Percentiles rank a stretch among this genome's conserved stretches.
These are phyloP conservation scores for Drosophila auraria DNA, from an alignment of 1,140 invertebrate genomes.

Conservation along the genomic window DNA sequence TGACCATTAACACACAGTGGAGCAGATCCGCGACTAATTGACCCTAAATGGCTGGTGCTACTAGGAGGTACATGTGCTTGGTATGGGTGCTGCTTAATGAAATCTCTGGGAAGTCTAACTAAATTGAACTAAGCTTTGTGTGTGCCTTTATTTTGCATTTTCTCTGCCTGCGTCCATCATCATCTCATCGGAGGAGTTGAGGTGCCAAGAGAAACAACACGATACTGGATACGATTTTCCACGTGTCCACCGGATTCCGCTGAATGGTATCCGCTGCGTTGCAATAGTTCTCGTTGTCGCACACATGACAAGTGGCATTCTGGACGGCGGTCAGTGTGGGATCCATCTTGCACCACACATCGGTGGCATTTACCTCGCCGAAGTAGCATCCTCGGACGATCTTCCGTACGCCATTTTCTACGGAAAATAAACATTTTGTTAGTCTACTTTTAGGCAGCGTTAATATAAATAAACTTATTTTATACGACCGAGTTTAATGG, in stretches of 20 bases:
- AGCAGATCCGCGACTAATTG: constrained; percentile 7
- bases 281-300: constrained; percentile 73
- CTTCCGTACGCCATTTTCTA: constrained; percentile 71
- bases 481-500: constrained; percentile 2
- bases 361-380: constrained; percentile 75
- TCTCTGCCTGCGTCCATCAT: neutral
- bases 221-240: constrained; percentile 44
- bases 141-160: constrained; percentile 24
- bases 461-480: constrained; percentile 9
- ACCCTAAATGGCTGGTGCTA: constrained; percentile 4
- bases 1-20: constrained; percentile 36
- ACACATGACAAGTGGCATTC: constrained; percentile 72
- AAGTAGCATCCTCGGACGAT: constrained; percentile 75
- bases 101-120: constrained; percentile 4
- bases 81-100: neutral
- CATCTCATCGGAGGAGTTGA: constrained; percentile 10
- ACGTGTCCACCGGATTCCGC: constrained; percentile 6
- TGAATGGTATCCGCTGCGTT: constrained; percentile 43
- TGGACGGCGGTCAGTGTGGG: constrained; percentile 62
- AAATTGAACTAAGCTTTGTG: constrained; percentile 39
- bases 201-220: constrained; percentile 38
- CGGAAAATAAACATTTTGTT: constrained; percentile 20
- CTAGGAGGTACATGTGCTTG: neutral
- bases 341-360: constrained; percentile 70
- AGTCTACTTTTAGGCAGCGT: constrained; percentile 64